These are phyloP conservation scores for Amphiprion clarkii DNA, from an alignment of 2,797 vertebrate species.

Conservation along the genomic window DNA sequence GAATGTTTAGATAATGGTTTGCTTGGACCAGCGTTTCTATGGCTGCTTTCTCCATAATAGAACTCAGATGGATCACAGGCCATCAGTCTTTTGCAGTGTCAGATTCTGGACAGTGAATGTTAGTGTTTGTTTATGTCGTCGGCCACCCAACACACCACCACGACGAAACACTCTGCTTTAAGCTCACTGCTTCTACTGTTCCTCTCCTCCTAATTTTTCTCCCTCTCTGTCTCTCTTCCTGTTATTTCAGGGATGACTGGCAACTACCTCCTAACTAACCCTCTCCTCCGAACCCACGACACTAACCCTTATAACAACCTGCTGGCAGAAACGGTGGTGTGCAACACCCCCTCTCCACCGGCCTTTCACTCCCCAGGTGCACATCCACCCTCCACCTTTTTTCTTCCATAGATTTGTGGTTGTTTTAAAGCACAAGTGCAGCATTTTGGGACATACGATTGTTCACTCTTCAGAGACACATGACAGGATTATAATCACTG, in stretches of 20 bases:
- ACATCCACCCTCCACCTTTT: slow-evolving; percentile 66
- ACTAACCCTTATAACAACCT: slow-evolving; percentile 99
- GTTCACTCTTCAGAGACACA: slow-evolving; percentile 9
- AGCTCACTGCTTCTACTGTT: slow-evolving; percentile 50
- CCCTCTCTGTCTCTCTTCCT: slow-evolving; percentile 86
- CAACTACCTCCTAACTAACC: slow-evolving; percentile 99
- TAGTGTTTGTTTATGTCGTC: slow-evolving; percentile 65
- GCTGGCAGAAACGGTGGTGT: slow-evolving; percentile 99
- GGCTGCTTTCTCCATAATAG: slow-evolving; percentile 52
- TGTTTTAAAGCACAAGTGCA: slow-evolving; percentile 38
- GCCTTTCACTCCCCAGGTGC: slow-evolving; percentile 99
- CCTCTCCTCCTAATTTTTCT: slow-evolving; percentile 75
- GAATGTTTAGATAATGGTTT: slow-evolving; percentile 68
- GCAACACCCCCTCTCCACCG: slow-evolving; percentile 98
- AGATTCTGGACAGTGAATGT: slow-evolving; percentile 53
- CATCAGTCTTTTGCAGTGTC: slow-evolving; percentile 57
- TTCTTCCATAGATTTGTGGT: slow-evolving; percentile 47
- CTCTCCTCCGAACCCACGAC: slow-evolving; percentile 99
- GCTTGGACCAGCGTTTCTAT: slow-evolving; percentile 49
- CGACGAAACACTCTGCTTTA: slow-evolving; percentile 31
- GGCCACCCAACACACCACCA: slow-evolving; percentile 45
- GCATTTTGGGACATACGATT: slow-evolving; percentile 31
- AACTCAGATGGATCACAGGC: slow-evolving; percentile 45
- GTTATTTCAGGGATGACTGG: slow-evolving; percentile 98
- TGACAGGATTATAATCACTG: slow-evolving; percentile 7